Evolutionary conservation across 2,797 vertebrate species (phyloP).

Genomic region (Argya squamiceps): DNA sequence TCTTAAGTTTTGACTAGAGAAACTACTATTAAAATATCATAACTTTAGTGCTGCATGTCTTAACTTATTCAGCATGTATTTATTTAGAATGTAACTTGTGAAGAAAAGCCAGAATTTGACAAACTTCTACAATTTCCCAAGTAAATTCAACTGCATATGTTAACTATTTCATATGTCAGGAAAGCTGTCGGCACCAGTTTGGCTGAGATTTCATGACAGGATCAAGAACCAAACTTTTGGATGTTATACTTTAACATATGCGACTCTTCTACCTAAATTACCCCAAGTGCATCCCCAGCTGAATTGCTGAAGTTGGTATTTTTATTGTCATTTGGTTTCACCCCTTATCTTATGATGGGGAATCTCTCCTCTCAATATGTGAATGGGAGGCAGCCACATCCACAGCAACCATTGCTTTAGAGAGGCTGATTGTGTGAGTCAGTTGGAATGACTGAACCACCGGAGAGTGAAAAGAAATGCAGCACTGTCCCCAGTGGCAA

Average conservation of each 20-base stretch:
- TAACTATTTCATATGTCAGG: neutral
- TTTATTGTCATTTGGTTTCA: neutral
- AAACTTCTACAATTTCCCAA: neutral
- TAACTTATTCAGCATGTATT: neutral
- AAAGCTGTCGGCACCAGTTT: neutral
- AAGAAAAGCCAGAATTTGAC: neutral
- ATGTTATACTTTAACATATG: neutral
- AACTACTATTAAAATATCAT: neutral
- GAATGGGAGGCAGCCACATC: neutral
- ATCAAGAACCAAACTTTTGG: neutral
- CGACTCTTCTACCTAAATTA: neutral
- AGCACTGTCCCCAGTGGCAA: neutral
- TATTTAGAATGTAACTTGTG: neutral
- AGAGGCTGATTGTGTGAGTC: neutral
- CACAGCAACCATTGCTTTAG: neutral
- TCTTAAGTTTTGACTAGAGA: neutral
- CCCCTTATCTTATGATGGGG: too few relatives aligned
- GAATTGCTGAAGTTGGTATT: neutral
- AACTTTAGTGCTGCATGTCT: neutral
- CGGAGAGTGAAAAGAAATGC: neutral
- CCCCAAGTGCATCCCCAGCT: neutral
- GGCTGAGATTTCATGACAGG: neutral
- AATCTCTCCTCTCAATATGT: neutral
- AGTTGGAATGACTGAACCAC: neutral
- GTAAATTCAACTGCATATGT: neutral